Conservation (phyloP, 2,113 vertebrate genomes). For the Dipodomys spectabilis region DNA sequence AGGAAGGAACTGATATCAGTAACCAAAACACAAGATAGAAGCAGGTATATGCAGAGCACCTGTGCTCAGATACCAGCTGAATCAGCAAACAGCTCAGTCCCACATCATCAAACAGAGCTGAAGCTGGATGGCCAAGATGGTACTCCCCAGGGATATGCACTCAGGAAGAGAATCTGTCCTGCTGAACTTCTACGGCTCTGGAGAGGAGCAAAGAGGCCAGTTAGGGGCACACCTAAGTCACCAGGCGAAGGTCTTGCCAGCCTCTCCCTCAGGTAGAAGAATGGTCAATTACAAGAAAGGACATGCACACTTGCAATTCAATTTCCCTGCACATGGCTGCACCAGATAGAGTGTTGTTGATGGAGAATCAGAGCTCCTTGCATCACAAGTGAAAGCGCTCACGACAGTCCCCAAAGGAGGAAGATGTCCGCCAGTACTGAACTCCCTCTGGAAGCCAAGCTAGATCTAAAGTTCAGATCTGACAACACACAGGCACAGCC, state of each 20-base stretch:
- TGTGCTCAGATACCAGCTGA: not conserved
- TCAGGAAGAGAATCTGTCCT: not conserved
- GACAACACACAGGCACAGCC: not conserved
- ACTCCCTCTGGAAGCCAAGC: not conserved
- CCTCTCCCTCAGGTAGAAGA: not conserved
- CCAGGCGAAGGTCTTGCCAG: not conserved
- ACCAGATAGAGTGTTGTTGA: not conserved
- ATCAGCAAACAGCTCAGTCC: not conserved
- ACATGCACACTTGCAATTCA: not conserved
- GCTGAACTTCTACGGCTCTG: accelerated
- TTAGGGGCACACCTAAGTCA: not conserved
- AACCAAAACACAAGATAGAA: not conserved
- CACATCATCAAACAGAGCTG: not conserved
- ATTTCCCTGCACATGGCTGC: not conserved
- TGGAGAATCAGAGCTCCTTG: not conserved
- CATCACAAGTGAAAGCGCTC: not conserved
- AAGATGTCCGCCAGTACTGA: not conserved
- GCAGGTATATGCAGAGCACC: not conserved
- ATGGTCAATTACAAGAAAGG: not conserved
- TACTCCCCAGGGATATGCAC: too few species aligned
- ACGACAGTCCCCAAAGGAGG: not conserved
- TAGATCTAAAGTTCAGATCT: not conserved
- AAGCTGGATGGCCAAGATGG: not conserved
- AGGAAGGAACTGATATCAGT: not conserved
- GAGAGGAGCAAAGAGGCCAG: not conserved